phyloP scores from a whole-genome alignment of 1,140 invertebrate genomes.

The Rhyacophila brunnea region DNA sequence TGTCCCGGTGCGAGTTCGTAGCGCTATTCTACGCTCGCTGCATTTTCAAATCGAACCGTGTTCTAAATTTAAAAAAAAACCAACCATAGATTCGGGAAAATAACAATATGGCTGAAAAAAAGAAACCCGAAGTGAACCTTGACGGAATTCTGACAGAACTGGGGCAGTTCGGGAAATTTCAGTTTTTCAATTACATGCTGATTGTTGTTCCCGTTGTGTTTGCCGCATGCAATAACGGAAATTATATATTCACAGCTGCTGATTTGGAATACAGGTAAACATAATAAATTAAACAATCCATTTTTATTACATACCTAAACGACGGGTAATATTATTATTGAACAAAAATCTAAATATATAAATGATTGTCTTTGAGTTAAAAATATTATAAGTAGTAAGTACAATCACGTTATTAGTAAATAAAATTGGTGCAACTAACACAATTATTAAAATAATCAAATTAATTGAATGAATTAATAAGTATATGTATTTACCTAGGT shows the following conservation, averaged over 20 bases:
- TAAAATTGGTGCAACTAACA: too few relatives aligned
- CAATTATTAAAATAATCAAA: too few relatives aligned
- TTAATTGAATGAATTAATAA: too few relatives aligned
- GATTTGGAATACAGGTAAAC: slow-evolving; percentile 44
- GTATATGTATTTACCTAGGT: too few relatives aligned
- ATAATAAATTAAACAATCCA: neutral
- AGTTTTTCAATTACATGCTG: slow-evolving; percentile 49
- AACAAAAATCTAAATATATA: neutral
- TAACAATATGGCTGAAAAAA: slow-evolving; percentile 6
- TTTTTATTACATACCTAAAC: neutral
- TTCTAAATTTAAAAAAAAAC: neutral
- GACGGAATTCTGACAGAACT: slow-evolving; percentile 43
- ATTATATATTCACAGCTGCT: slow-evolving; percentile 63
- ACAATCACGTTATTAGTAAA: too few relatives aligned
- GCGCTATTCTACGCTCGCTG: too few relatives aligned
- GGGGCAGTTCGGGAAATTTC: slow-evolving; percentile 56
- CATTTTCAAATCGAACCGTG: too few relatives aligned
- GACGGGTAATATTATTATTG: neutral
- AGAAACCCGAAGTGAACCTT: slow-evolving; percentile 31
- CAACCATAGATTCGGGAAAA: neutral
- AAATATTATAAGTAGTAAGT: too few relatives aligned
- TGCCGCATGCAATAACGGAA: slow-evolving; percentile 58
- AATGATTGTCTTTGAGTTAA: too few relatives aligned
- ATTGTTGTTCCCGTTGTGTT: slow-evolving; percentile 58
- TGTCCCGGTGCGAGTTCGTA: too few relatives aligned